Evolutionary conservation across 2,888 invertebrate species (phyloP), one percentile per base, ranked within the genome.

Genomic region (Prenolepis imparis): DNA sequence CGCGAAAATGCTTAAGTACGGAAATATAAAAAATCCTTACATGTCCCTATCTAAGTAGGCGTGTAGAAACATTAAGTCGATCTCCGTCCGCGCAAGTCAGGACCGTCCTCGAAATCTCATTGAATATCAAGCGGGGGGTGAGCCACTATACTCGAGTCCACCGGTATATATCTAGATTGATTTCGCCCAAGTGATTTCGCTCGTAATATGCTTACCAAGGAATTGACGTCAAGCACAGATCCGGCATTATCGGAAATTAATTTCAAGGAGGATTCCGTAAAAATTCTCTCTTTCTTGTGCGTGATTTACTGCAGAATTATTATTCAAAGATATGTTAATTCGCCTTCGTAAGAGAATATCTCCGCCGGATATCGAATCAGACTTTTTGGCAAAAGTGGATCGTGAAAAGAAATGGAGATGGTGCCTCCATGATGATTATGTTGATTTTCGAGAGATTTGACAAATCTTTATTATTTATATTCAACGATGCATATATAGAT

Each of bases 61-160:
- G 84, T 87, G 86, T 91, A 90, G 90, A 91, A 92, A 92, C 87
- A 85, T 90, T 87, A 88, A 88, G 82, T 89, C 66, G 72, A 59
- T 86, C 59, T 82, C 59, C 55, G 28, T 59, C 44, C 55, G 74
- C 55, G 74, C 84, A 83, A 41, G 84, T 82, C 84, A 86, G 89
- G 87, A 89, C 87, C 87, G 88, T 88, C 86, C 85, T 82, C 87
- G 86, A 85, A 82, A 36, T 80, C 74, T 72, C 44, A 74, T 82
- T 61, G 55, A 84, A 82, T 83, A 82, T 82, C 21, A 52, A 80
- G 36, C 44, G 28, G 18, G 18, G 3, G 28, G 52, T 36, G 77
- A 77, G 57, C 28, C 28, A 1, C 12, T n/a, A 52, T 8, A 28
- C 48, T 64, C 8, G 21, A 44, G 18, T 70, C 44, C 21, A 24